Evolutionary conservation across 2,797 vertebrate genomes (phyloP).

Genomic region (Allenopithecus nigroviridis): DNA sequence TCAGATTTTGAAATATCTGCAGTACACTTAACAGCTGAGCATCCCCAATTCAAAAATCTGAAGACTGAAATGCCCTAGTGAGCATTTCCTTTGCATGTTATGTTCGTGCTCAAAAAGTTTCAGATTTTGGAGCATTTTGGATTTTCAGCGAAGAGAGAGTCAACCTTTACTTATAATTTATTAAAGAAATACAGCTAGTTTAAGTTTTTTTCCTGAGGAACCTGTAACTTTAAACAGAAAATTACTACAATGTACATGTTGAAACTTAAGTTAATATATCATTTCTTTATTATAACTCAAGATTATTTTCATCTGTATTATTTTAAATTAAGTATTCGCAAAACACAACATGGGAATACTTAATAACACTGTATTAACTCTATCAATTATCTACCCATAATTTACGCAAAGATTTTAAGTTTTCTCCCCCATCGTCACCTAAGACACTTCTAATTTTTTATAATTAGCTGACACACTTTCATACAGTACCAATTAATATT

Average conservation of each 20-base stretch:
- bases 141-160: neutral
- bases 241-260: constrained; percentile 11
- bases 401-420: neutral
- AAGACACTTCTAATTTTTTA: neutral
- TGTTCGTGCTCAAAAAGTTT: neutral
- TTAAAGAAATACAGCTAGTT: constrained; percentile 30
- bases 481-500: neutral
- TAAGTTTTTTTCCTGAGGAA: constrained; percentile 31
- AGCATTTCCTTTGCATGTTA: neutral
- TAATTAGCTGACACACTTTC: neutral
- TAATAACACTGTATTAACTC: neutral
- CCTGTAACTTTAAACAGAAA: constrained; percentile 27
- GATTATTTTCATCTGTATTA: neutral
- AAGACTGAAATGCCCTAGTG: neutral
- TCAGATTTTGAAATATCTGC: neutral
- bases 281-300: neutral
- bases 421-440: neutral
- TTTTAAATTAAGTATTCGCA: neutral
- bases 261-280: neutral
- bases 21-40: neutral
- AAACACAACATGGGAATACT: constrained; percentile 29
- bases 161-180: neutral
- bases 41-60: neutral
- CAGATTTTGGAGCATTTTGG: neutral
- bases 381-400: neutral